A percentile compares a stretch with the other conserved stretches of the same genome.
phyloP scores from a whole-genome alignment of 1,140 invertebrate species.

The Drosophila biarmipes region DNA sequence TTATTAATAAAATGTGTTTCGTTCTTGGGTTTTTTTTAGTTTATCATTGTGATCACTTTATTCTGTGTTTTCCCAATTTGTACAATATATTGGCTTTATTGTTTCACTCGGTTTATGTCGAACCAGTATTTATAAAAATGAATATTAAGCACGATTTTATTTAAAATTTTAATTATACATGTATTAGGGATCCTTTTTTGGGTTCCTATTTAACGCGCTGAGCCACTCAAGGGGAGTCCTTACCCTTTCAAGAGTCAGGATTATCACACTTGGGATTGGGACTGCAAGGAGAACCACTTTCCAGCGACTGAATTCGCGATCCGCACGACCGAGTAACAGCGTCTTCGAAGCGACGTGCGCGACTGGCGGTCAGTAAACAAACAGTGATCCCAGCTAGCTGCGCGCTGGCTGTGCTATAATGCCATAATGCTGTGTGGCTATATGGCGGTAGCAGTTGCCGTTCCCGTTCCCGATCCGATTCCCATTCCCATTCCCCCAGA shows the following conservation, averaged over 20 bases:
- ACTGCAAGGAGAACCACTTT: constrained; percentile 14
- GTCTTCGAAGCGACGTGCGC: constrained; percentile 77
- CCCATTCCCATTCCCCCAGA: constrained; percentile 52
- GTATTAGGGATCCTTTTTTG: not conserved
- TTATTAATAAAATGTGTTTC: no score
- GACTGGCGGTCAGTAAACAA: constrained; percentile 73
- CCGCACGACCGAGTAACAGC: constrained; percentile 56
- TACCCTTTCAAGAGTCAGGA: constrained; percentile 28
- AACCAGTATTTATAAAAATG: no score
- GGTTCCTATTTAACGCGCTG: not conserved
- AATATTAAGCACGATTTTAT: no score
- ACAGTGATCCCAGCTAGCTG: constrained; percentile 67
- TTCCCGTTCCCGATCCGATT: not conserved
- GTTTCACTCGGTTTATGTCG: no score
- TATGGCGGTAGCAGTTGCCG: constrained; percentile 35
- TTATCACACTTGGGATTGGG: constrained; percentile 4
- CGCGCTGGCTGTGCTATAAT: constrained; percentile 5
- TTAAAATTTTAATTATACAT: no score
- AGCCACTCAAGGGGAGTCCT: not conserved
- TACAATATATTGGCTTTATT: no score
- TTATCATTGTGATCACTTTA: no score
- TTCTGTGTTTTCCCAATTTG: no score
- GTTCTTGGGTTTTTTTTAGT: no score
- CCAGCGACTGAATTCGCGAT: constrained; percentile 37
- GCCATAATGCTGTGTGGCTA: constrained; percentile 3